Evolutionary conservation across 2,797 vertebrate genomes (phyloP).

Genomic region (Anisognathus igniventris): DNA sequence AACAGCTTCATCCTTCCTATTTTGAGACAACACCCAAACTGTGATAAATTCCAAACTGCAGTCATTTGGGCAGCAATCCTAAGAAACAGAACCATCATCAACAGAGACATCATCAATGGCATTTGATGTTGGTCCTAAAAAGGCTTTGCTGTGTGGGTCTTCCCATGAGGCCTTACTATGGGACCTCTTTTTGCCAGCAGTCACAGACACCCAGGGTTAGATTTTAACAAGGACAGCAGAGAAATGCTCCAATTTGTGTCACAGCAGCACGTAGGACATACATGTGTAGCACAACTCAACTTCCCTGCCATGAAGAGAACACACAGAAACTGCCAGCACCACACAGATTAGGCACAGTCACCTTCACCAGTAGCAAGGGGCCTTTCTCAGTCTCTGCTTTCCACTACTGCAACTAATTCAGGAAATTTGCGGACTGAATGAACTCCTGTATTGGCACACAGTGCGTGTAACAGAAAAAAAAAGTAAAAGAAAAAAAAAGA

Average conservation of each 20-base stretch:
- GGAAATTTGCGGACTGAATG: background rate
- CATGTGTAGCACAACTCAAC: background rate
- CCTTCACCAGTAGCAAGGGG: background rate
- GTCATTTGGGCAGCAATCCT: background rate
- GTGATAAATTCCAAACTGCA: background rate
- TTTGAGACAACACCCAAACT: background rate
- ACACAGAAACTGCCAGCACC: background rate
- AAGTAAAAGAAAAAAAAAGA: too few species aligned
- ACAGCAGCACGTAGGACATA: background rate
- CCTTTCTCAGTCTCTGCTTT: background rate
- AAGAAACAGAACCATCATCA: background rate
- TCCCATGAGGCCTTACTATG: background rate
- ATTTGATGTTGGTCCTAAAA: accelerated
- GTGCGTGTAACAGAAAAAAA: background rate
- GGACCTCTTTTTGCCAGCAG: background rate
- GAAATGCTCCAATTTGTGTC: background rate
- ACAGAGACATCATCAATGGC: background rate
- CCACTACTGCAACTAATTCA: background rate
- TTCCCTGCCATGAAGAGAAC: background rate
- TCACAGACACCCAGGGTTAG: background rate
- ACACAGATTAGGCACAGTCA: background rate
- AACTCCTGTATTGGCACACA: background rate
- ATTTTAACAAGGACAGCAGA: background rate
- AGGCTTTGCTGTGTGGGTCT: background rate
- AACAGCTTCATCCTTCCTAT: background rate